Conservation (phyloP, 2,888 invertebrate species). For the Laothoe populi region DNA sequence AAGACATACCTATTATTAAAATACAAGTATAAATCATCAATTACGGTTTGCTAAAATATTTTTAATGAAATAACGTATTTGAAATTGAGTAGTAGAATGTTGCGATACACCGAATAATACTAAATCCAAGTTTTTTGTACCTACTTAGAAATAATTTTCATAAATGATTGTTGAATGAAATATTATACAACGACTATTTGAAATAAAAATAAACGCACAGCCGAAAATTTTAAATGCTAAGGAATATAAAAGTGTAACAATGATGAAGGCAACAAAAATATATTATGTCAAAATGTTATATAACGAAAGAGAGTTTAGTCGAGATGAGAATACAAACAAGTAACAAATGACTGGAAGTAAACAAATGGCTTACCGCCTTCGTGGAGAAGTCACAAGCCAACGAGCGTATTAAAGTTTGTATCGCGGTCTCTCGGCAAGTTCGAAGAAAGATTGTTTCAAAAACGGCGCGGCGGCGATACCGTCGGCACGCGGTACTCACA, state of each 20-base stretch:
- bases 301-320: conserved; percentile 52
- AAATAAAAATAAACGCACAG: conserved; percentile 5
- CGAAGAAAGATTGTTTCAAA: conserved; percentile 41
- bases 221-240: background rate
- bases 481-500: background rate
- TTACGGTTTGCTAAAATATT: too few species aligned
- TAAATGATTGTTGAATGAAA: background rate
- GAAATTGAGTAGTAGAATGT: background rate
- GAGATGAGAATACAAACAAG: conserved; percentile 49
- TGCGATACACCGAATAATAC: background rate
- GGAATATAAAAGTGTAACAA: background rate
- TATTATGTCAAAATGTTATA: conserved; percentile 56
- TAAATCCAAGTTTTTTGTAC: too few species aligned
- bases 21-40: too few species aligned
- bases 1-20: too few species aligned
- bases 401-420: conserved; percentile 52
- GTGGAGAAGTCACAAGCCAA: conserved; percentile 50
- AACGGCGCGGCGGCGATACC: conserved; percentile 35
- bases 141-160: too few species aligned
- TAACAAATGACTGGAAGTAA: conserved; percentile 51
- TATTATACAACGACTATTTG: background rate
- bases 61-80: background rate
- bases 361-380: conserved; percentile 67
- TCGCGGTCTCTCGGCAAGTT: conserved; percentile 42
- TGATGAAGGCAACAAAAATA: background rate